Conservation (phyloP, 2,888 invertebrate species). For the Drosophila mimetica region DNA sequence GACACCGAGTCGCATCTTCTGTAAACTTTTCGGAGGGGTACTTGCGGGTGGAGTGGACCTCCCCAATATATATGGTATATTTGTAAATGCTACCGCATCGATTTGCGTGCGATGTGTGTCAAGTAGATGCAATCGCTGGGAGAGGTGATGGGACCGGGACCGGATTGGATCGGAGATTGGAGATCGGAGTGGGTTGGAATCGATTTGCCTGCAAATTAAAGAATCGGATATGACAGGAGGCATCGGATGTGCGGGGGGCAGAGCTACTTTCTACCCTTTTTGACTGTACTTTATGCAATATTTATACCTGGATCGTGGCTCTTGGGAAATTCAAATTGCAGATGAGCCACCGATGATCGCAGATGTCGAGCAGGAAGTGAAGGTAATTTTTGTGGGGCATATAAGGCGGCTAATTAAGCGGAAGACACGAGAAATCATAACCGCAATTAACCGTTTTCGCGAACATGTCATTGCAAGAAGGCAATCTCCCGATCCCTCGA, state of each 20-base stretch:
- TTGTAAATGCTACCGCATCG: slow-evolving; percentile 77
- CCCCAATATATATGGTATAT: slow-evolving; percentile 25
- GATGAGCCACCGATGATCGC: slow-evolving; percentile 42
- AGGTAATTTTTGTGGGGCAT: slow-evolving; percentile 27
- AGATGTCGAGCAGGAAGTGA: slow-evolving; percentile 65
- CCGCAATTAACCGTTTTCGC: slow-evolving; percentile 72
- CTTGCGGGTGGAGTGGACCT: slow-evolving; percentile 5
- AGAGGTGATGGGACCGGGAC: slow-evolving; percentile 6
- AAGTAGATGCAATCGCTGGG: slow-evolving; percentile 76
- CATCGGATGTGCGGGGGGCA: slow-evolving; percentile 2
- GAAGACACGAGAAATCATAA: slow-evolving; percentile 59
- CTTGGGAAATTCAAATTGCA: slow-evolving; percentile 69
- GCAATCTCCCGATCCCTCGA: slow-evolving; percentile 35
- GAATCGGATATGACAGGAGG: slow-evolving; percentile 63
- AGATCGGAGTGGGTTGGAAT: slow-evolving; percentile 55
- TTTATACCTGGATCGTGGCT: slow-evolving; percentile 33
- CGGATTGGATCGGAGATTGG: slow-evolving; percentile 12
- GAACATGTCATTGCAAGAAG: slow-evolving; percentile 66
- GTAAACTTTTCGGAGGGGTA: slow-evolving; percentile 31
- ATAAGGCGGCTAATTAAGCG: slow-evolving; percentile 56
- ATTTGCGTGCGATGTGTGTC: slow-evolving; percentile 80
- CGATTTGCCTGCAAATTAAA: slow-evolving; percentile 76
- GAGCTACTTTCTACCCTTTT: slow-evolving; percentile 62
- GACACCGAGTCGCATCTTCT: slow-evolving; percentile 63
- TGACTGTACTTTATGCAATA: slow-evolving; percentile 49